Conservation (phyloP, 2,888 invertebrate species). For the Spilarctia lutea region DNA sequence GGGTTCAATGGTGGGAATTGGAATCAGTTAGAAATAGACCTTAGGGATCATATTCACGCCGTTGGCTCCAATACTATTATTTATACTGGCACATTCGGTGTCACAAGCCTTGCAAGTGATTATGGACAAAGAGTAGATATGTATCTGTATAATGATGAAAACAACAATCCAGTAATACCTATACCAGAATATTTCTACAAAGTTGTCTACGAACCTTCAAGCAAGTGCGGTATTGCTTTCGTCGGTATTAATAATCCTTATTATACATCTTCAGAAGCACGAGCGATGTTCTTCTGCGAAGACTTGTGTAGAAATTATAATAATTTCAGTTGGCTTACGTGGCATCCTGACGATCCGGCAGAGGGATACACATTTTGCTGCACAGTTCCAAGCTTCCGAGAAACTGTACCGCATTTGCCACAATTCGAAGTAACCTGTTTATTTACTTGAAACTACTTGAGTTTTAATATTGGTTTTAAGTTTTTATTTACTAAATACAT, state of each 20-base stretch:
- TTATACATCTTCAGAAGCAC: constrained; percentile 63
- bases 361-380: constrained; percentile 88
- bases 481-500: not conserved
- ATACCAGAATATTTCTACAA: constrained; percentile 81
- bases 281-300: constrained; percentile 76
- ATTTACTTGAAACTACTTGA: constrained; percentile 53
- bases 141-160: constrained; percentile 70
- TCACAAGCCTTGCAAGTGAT: constrained; percentile 82
- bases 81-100: constrained; percentile 88
- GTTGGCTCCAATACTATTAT: constrained; percentile 72
- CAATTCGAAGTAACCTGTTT: constrained; percentile 77
- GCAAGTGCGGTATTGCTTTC: constrained; percentile 84
- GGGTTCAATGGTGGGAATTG: constrained; percentile 88
- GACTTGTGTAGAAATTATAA: constrained; percentile 80
- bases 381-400: constrained; percentile 83
- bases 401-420: constrained; percentile 83
- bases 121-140: constrained; percentile 69
- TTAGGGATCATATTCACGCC: constrained; percentile 71
- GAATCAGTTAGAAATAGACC: constrained; percentile 83
- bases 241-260: constrained; percentile 89
- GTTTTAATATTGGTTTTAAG: not conserved
- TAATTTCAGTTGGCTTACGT: constrained; percentile 86
- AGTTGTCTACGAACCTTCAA: constrained; percentile 84
- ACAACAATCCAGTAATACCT: constrained; percentile 77
- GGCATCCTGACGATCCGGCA: constrained; percentile 78